These are phyloP conservation scores for Nebria ingens DNA, from an alignment of 1,140 invertebrate genomes.

Conservation along the genomic window DNA sequence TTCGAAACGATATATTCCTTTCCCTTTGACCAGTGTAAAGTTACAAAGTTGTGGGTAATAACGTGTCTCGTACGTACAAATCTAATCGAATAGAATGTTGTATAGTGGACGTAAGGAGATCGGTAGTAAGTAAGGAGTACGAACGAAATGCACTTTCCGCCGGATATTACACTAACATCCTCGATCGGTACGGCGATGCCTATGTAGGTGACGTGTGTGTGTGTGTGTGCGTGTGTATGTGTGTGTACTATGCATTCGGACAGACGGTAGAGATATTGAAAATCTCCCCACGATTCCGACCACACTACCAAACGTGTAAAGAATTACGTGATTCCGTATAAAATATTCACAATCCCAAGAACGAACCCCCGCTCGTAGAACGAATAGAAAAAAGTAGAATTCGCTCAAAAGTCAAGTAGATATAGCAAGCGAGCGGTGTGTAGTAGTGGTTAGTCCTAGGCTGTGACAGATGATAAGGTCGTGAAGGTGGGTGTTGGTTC, in stretches of 20 bases:
- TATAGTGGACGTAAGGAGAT: no score
- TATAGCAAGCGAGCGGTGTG: no score
- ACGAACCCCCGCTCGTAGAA: no score
- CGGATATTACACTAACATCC: background rate
- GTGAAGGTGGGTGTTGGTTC: background rate
- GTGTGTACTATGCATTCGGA: background rate
- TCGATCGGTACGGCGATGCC: no score
- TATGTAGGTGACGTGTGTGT: no score
- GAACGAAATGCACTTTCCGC: background rate
- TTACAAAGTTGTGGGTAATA: no score
- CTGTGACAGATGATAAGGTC: constrained; percentile 9
- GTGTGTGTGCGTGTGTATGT: no score
- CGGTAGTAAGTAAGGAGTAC: background rate
- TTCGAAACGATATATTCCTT: no score
- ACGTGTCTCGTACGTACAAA: background rate
- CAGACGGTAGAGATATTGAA: background rate
- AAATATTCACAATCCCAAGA: constrained; percentile 8
- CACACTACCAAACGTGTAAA: constrained; percentile 4
- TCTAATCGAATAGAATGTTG: background rate
- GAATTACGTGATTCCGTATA: constrained; percentile 7
- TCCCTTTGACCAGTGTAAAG: no score
- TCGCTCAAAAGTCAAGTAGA: no score
- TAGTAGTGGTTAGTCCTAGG: background rate
- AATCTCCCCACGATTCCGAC: background rate
- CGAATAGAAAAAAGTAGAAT: no score